These are phyloP conservation scores for Scrobipalpa costella DNA, from an alignment of 2,888 invertebrate genomes.

Conservation along the genomic window DNA sequence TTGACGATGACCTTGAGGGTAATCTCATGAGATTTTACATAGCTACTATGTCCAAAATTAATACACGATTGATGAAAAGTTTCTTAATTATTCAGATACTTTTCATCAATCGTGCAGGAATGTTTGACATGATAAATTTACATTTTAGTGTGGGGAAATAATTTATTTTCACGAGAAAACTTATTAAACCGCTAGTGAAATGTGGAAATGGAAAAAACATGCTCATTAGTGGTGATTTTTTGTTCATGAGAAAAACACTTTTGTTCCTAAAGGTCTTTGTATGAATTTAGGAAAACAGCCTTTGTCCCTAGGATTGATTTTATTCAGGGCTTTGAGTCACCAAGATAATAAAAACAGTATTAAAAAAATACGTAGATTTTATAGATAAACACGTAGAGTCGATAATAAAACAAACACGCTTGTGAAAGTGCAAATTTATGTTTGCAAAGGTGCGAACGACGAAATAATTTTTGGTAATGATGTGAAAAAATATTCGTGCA, in stretches of 20 bases:
- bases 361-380: background rate
- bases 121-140: too few species aligned
- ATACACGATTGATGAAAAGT: too few species aligned
- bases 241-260: background rate
- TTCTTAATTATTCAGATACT: too few species aligned
- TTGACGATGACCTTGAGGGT: too few species aligned
- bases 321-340: background rate
- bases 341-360: background rate
- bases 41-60: too few species aligned
- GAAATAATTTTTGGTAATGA: conserved; percentile 53
- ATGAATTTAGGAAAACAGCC: background rate
- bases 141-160: too few species aligned
- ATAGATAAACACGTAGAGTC: background rate
- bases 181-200: too few species aligned
- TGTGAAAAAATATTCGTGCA: conserved; percentile 50
- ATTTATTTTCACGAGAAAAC: too few species aligned
- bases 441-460: conserved; percentile 29
- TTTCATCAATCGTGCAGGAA: too few species aligned
- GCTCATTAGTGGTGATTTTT: background rate
- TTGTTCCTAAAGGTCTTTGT: background rate
- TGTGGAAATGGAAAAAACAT: background rate
- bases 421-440: background rate
- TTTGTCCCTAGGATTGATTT: background rate
- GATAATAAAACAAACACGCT: background rate
- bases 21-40: too few species aligned